Evolutionary conservation across 1,140 invertebrate genomes (phyloP).

Genomic region (Arctopsyche grandis): DNA sequence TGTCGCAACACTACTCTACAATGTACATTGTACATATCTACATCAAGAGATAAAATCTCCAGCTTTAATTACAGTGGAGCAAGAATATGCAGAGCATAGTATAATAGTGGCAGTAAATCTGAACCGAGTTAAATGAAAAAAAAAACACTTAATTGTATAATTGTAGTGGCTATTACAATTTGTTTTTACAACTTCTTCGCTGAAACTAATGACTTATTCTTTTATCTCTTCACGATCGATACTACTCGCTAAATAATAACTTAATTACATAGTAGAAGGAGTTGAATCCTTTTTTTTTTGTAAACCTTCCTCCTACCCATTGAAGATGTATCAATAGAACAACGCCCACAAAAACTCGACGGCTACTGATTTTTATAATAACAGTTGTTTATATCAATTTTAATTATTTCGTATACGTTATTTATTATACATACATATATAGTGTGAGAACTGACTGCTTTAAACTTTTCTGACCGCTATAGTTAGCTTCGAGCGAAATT

Average conservation of each 20-base stretch:
- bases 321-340: no score
- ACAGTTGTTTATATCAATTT: background rate
- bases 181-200: background rate
- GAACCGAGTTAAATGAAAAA: background rate
- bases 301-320: no score
- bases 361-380: background rate
- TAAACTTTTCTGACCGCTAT: no score
- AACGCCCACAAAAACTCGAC: background rate
- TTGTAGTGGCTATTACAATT: constrained; percentile 8
- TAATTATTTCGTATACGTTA: background rate
- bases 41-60: no score
- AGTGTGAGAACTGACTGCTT: no score
- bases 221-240: background rate
- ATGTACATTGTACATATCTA: no score
- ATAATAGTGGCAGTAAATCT: no score
- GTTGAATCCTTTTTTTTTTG: background rate
- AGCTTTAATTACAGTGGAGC: no score
- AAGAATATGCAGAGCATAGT: no score
- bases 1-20: no score
- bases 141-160: constrained; percentile 8
- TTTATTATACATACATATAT: no score
- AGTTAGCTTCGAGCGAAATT: no score
- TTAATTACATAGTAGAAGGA: background rate
- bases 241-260: background rate
- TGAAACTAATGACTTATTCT: constrained; percentile 10